These are phyloP conservation scores for Ceratosolen fusciceps DNA, from an alignment of 1,140 invertebrate genomes.

Conservation along the genomic window DNA sequence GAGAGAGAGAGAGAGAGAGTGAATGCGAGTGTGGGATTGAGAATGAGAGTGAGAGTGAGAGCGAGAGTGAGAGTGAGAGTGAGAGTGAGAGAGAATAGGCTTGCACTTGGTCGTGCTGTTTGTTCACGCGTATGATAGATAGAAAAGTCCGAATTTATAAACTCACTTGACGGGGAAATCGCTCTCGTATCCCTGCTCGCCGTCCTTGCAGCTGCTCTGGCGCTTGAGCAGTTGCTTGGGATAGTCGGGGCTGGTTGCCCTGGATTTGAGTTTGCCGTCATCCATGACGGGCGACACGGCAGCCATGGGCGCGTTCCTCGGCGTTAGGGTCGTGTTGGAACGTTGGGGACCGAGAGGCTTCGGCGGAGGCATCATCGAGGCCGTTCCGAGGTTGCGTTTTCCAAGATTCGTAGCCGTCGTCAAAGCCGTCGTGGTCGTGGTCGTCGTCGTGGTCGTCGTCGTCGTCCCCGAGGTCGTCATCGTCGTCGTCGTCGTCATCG, in stretches of 20 bases:
- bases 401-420: not conserved
- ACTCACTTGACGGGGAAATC: constrained; percentile 70
- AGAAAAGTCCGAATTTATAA: not conserved
- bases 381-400: not conserved
- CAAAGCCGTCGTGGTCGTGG: not conserved
- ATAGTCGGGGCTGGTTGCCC: constrained; percentile 66
- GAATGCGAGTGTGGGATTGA: too few species aligned
- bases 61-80: too few species aligned
- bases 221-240: constrained; percentile 65
- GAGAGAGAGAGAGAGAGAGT: too few species aligned
- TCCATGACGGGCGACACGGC: constrained; percentile 69
- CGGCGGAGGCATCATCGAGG: constrained; percentile 46
- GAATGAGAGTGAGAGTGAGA: too few species aligned
- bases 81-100: too few species aligned
- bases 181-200: constrained; percentile 64
- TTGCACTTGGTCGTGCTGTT: too few species aligned
- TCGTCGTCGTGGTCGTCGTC: not conserved
- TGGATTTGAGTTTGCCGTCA: constrained; percentile 66
- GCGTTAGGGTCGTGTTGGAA: constrained; percentile 66
- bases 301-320: constrained; percentile 67
- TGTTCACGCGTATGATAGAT: too few species aligned
- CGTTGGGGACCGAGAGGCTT: constrained; percentile 67
- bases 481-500: not conserved
- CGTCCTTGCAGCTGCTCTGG: constrained; percentile 64
- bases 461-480: constrained; percentile 22